Percentiles rank a stretch among this genome's conserved stretches.
Evolutionary conservation across 2,113 vertebrate genomes (phyloP).

Genomic region (Camelus bactrianus): DNA sequence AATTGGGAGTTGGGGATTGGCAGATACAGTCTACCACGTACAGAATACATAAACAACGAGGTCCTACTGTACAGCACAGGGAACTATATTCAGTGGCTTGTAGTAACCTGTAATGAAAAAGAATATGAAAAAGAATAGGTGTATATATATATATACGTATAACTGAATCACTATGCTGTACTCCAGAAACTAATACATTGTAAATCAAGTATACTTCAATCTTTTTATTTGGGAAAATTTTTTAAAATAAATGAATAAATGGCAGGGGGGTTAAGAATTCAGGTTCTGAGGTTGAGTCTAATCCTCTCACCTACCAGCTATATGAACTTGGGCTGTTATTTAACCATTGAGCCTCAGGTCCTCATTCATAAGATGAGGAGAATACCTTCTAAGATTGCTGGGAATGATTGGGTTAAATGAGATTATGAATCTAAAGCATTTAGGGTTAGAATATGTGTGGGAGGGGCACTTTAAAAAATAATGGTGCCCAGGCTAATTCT

Average conservation of each 20-base stretch:
- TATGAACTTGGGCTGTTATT: neutral
- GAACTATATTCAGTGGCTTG: too few relatives aligned
- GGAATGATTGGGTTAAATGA: neutral
- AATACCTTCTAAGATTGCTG: neutral
- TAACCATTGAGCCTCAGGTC: neutral
- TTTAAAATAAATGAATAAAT: neutral
- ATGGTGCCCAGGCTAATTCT: neutral
- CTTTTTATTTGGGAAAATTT: too few relatives aligned
- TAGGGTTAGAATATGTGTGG: neutral
- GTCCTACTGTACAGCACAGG: too few relatives aligned
- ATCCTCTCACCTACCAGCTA: neutral
- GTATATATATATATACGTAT: too few relatives aligned
- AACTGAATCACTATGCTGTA: too few relatives aligned
- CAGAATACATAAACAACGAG: too few relatives aligned
- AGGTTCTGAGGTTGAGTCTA: neutral
- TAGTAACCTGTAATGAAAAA: too few relatives aligned
- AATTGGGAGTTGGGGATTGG: too few relatives aligned
- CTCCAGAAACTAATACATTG: too few relatives aligned
- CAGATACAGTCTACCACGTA: too few relatives aligned
- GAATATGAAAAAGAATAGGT: too few relatives aligned
- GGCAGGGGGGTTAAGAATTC: neutral
- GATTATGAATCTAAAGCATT: neutral
- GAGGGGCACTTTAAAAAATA: neutral
- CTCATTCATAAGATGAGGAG: conserved; percentile 15
- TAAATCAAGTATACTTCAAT: too few relatives aligned